These are phyloP conservation scores for Trichoplusia ni DNA, from an alignment of 1,140 invertebrate species.

Conservation along the genomic window DNA sequence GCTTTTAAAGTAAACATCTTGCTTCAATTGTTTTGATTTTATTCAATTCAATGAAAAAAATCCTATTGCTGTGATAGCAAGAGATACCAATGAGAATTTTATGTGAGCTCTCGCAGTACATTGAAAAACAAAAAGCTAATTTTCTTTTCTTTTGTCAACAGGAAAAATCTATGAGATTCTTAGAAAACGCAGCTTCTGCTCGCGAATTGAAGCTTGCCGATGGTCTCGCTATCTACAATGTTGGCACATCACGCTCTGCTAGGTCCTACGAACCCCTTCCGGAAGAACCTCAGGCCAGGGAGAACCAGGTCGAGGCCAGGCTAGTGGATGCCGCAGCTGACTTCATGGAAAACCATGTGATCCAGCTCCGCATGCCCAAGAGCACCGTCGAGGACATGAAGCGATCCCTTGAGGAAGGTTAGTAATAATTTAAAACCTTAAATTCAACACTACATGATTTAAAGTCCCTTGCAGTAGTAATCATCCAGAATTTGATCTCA, in stretches of 20 bases:
- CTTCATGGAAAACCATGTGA: slow-evolving; percentile 89
- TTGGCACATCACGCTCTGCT: slow-evolving; percentile 79
- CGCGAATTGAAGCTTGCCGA: slow-evolving; percentile 83
- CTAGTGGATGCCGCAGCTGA: slow-evolving; percentile 87
- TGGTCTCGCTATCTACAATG: slow-evolving; percentile 87
- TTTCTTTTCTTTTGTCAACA: slow-evolving; percentile 58
- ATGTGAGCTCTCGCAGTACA: no score
- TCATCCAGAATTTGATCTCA: no score
- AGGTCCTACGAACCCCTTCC: slow-evolving; percentile 83
- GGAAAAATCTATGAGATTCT: slow-evolving; percentile 86
- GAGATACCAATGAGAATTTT: no score
- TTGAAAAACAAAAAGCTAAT: background rate
- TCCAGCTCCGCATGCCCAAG: slow-evolving; percentile 89
- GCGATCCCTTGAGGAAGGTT: slow-evolving; percentile 85
- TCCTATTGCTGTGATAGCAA: no score
- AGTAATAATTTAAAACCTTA: slow-evolving; percentile 34
- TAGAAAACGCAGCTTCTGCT: slow-evolving; percentile 82
- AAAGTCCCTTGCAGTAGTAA: background rate
- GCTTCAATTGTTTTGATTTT: no score
- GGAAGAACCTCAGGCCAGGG: slow-evolving; percentile 86
- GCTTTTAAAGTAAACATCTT: no score
- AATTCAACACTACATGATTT: background rate
- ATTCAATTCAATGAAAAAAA: no score
- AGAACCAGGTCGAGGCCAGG: slow-evolving; percentile 87
- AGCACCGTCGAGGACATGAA: slow-evolving; percentile 85